Evolutionary conservation across 2,797 vertebrate species (phyloP).

Genomic region (Champsocephalus esox): DNA sequence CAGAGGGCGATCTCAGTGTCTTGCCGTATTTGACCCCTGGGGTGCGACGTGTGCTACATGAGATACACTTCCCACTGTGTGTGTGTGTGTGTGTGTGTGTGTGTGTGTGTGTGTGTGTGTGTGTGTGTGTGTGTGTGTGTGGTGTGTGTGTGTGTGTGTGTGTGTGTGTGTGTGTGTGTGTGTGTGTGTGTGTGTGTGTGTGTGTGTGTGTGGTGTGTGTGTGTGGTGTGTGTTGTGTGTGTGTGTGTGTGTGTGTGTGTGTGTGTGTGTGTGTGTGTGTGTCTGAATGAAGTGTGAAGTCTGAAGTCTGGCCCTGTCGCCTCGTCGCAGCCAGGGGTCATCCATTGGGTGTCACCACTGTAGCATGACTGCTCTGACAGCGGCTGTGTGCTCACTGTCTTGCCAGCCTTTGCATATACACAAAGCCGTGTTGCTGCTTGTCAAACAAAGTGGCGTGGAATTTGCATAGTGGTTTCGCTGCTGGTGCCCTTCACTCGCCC

Average conservation of each 20-base stretch:
- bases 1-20: slow-evolving; percentile 31
- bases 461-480: slow-evolving; percentile 84
- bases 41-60: slow-evolving; percentile 16
- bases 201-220: slow-evolving; percentile 39
- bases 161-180: slow-evolving; percentile 20
- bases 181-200: slow-evolving; percentile 31
- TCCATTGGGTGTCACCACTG: slow-evolving; percentile 68
- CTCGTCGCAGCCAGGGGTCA: slow-evolving; percentile 69
- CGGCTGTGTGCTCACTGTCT: slow-evolving; percentile 73
- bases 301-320: slow-evolving; percentile 53
- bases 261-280: slow-evolving; percentile 31
- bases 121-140: slow-evolving; percentile 27
- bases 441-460: slow-evolving; percentile 82
- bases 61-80: slow-evolving; percentile 18
- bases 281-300: slow-evolving; percentile 51
- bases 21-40: slow-evolving; percentile 43
- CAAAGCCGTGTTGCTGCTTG: slow-evolving; percentile 85
- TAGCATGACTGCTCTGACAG: slow-evolving; percentile 68
- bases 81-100: slow-evolving; percentile 27
- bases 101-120: slow-evolving; percentile 35
- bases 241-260: slow-evolving; percentile 26
- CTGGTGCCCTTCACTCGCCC: slow-evolving; percentile 81
- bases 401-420: slow-evolving; percentile 83
- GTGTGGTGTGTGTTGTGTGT: slow-evolving; percentile 16
- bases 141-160: slow-evolving; percentile 29